Percentiles rank a stretch among this genome's conserved stretches.
Evolutionary conservation across 2,113 vertebrate species (phyloP).

Genomic region (Gopherus evgoodei): DNA sequence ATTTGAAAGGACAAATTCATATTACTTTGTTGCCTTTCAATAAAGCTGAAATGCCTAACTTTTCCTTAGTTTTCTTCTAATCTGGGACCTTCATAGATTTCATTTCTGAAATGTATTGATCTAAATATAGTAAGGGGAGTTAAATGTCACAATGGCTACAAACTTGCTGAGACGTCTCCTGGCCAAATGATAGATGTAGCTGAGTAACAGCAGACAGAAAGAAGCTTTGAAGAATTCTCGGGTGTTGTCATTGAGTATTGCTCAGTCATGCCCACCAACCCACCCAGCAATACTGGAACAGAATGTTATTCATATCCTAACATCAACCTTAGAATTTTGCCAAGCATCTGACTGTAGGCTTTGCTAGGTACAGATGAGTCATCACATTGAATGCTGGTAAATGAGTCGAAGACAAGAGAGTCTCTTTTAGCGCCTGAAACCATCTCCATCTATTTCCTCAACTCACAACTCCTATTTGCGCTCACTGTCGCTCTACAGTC

Average conservation of each 20-base stretch:
- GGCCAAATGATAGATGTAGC: not conserved
- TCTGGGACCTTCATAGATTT: not conserved
- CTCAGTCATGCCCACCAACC: conserved; percentile 29
- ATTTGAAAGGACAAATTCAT: not conserved
- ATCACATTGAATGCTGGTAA: not conserved
- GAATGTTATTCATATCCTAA: conserved; percentile 30
- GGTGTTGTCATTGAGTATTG: conserved; percentile 53
- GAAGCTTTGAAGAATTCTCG: not conserved
- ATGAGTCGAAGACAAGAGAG: not conserved
- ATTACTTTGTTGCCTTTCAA: not conserved
- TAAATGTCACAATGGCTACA: not conserved
- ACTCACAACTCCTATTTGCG: conserved; percentile 17
- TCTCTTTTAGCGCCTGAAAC: not conserved
- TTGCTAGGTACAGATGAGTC: conserved; percentile 27
- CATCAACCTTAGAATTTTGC: conserved; percentile 20
- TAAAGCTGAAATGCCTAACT: not conserved
- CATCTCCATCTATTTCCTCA: not conserved
- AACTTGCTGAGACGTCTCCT: not conserved
- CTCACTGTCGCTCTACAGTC: not conserved
- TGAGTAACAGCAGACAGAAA: conserved; percentile 25
- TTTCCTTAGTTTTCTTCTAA: not conserved
- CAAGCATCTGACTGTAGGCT: conserved; percentile 43
- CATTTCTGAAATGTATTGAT: not conserved
- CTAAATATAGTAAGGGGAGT: conserved; percentile 24
- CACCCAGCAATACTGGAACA: conserved; percentile 54